Base-by-base conservation (phyloP, 2,888 invertebrate species). In the Notocelia uddmanniana region DNA sequence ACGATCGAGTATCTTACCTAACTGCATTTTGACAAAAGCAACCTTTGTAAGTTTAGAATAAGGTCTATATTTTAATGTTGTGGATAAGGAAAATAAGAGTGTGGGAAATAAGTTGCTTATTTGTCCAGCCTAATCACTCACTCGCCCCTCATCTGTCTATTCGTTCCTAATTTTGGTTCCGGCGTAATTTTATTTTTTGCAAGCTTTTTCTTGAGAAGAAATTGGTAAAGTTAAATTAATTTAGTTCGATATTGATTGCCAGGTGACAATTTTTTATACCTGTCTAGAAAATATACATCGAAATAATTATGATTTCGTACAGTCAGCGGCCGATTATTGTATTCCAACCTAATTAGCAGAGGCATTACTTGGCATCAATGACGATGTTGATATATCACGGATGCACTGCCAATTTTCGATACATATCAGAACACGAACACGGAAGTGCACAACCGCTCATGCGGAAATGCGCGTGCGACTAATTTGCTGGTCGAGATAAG, bases 121-220 rank as follows among this genome's bases (percentile, higher is more conserved):
- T 77, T 77, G 77, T 80, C 76, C 78, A 67, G 31, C 74, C 74
- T 77, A 80, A 81, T 80, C 79, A 78, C 77, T 79, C 79, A 78
- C 74, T 76, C 75, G 74, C 74, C 74, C 75, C 68, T 74, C 74
- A 74, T 75, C 72, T 75, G 74, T 73, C 76, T 76, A 76, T 76
- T 74, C 74, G 66, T 70, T 75, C 78, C 74, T 71, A 72, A 76
- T 77, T 75, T 71, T 26, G 62, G 67, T 67, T 62, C 31, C 67
- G 55, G 48, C 69, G 54, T 57, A 71, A 71, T 62, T 68, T 57
- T 62, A 45, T 26, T 68, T 72, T 72, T 62, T 68, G 31, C 26
- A 26, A 15, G 54, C 45, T 72, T 68, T 68, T 71, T 67, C 37
- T n/a, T 31, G 11, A 21, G 55, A 41, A 19, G 11, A 45, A 60